phyloP scores from a whole-genome alignment of 1,140 invertebrate genomes.

The Neotoxoptera formosana region DNA sequence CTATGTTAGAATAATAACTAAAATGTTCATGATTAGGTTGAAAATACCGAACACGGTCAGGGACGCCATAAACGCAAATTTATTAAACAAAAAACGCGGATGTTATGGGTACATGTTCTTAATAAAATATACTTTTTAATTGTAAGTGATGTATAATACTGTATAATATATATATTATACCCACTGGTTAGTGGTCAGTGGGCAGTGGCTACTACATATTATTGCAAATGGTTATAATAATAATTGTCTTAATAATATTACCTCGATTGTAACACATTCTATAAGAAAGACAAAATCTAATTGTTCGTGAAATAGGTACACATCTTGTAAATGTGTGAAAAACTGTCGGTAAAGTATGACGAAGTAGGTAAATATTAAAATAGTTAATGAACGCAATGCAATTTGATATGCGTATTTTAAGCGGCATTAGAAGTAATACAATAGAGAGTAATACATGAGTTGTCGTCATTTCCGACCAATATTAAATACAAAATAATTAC shows the following conservation, averaged over 20 bases:
- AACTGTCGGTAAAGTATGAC: too few relatives aligned
- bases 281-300: not conserved
- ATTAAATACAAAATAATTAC: not conserved
- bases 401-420: not conserved
- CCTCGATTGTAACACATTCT: not conserved
- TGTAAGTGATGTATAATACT: too few relatives aligned
- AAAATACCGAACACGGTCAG: not conserved
- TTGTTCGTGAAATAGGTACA: not conserved
- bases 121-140: not conserved
- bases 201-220: not conserved
- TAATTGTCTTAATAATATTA: too few relatives aligned
- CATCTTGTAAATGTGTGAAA: not conserved
- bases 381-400: too few relatives aligned
- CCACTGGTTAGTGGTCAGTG: too few relatives aligned
- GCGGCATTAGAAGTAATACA: not conserved
- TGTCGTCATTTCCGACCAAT: not conserved
- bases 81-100: not conserved
- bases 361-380: too few relatives aligned
- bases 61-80: not conserved
- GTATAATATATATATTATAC: too few relatives aligned
- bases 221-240: not conserved
- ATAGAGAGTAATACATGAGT: not conserved
- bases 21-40: not conserved
- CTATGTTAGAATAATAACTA: not conserved
- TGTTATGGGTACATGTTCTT: not conserved